Base-by-base conservation (phyloP, 2,113 vertebrate species). In the Morone chrysops region DNA sequence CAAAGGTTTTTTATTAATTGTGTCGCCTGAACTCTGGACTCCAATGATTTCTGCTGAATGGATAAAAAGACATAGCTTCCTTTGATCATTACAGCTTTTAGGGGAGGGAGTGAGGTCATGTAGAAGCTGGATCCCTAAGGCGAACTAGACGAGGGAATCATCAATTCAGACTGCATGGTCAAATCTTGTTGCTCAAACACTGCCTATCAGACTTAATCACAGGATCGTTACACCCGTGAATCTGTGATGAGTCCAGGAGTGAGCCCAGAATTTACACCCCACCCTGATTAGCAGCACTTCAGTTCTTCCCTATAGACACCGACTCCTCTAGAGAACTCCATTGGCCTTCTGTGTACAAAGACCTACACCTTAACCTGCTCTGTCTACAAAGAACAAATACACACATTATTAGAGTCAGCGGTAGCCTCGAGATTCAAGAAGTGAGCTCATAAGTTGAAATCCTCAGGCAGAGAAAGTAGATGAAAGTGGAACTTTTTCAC, bases 1-100 rank as follows among this genome's bases (percentile, higher is more conserved):
- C 90, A 92, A 78, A 92, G 81, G 22, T 14, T 66, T 67, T 22
- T 63, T 84, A 71, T 85, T 92, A 90, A 92, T 91, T 87, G 77
- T 85, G 31, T 54, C 68, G 41, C 67, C 63, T 80, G 75, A 88
- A 83, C 65, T 78, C 43, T 75, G 53, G 88, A 80, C 75, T 65
- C 62, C 12, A 51, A 53, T 65, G 62, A 81, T 86, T 91, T 84
- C 79, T 84, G 86, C 86, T 84, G 87, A 89, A 72, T 89, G 61
- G 83, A 70, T 38, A 54, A 59, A 85, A 82, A 84, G 78, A 68
- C 76, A 80, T 78, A 51, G 54, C 61, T 87, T 65, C 65, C 90
- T 93, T 90, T 92, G 88, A 90, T 94, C 86, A 73, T 70, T 79
- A 65, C 51, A 75, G 86, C 76, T 74, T 80, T 77, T 56, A 72